A percentile compares a stretch with the other conserved stretches of the same genome.
phyloP scores from a whole-genome alignment of 2,888 invertebrate genomes.

The Drepana falcataria region DNA sequence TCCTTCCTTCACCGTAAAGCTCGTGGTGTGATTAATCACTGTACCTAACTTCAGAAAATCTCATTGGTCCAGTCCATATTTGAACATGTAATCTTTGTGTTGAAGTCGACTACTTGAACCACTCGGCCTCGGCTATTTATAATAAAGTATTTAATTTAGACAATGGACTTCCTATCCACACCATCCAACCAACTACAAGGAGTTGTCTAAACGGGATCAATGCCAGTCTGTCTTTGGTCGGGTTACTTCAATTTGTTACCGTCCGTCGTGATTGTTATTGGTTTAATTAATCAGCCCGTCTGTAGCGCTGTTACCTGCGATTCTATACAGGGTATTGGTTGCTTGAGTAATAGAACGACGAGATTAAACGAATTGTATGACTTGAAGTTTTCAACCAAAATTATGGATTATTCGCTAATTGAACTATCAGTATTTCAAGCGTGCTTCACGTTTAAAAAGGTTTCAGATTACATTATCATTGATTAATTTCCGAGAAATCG shows the following conservation, averaged over 20 bases:
- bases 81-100: no score
- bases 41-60: no score
- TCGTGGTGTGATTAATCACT: no score
- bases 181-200: neutral
- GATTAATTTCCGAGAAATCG: no score
- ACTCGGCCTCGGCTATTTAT: no score
- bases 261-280: slow-evolving; percentile 16
- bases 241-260: slow-evolving; percentile 20
- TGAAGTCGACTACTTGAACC: no score
- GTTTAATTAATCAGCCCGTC: slow-evolving; percentile 17
- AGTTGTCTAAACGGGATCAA: slow-evolving; percentile 10
- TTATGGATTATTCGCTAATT: no score
- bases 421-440: no score
- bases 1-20: no score
- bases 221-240: slow-evolving; percentile 12
- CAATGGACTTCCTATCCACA: neutral
- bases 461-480: no score
- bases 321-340: neutral
- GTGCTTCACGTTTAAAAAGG: no score
- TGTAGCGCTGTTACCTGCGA: neutral
- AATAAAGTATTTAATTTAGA: neutral
- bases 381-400: neutral
- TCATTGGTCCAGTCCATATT: no score
- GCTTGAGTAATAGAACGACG: neutral
- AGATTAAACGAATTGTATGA: slow-evolving; percentile 2